Evolutionary conservation across 2,888 invertebrate species (phyloP), one percentile per base, ranked within the genome.

Genomic region (Drosophila demipolita): DNA sequence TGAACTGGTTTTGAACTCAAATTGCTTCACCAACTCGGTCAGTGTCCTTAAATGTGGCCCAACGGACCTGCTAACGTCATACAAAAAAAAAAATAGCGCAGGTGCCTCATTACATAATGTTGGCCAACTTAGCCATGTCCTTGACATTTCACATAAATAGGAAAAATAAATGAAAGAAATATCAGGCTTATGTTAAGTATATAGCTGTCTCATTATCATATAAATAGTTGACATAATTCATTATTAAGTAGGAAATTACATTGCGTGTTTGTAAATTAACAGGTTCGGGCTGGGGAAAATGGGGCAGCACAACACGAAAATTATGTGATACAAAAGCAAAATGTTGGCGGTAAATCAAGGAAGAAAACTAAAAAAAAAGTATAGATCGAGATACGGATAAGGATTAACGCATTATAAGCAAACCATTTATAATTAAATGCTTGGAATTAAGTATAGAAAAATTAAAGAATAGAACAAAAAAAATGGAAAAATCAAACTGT

Each of bases 251-350:
- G 82, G 73, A 84, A 84, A 76, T 87, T 79, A 79, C 88, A 60
- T 87, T 87, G 84, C 89, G 84, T 84, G 84, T 73, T 68, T 17
- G 54, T 67, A 62, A 76, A 76, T 82, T 89, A 79, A 74, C 82
- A 82, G 66, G 50, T 71, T 82, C 52, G 38, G 35, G 33, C 12
- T 52, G 7, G 35, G 38, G 20, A 64, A 57, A 57, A 68, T 62
- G 20, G 54, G n/a, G 29, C 54, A 54, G 42, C 54, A 40, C 20
- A 70, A 54, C 60, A 67, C 63, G 66, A 49, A 73, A 75, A 82
- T 63, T 68, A 60, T 69, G 32, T 74, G 40, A 57, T 45, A 35
- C 20, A 9, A 54, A 33, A 5, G n/a, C n/a, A 20, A 29, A 59
- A 36, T 54, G 40, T 29, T 32, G 48, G 11, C 40, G 23, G 52